Evolutionary conservation across 2,797 vertebrate genomes (phyloP).

Genomic region (Meriones psammophilus): DNA sequence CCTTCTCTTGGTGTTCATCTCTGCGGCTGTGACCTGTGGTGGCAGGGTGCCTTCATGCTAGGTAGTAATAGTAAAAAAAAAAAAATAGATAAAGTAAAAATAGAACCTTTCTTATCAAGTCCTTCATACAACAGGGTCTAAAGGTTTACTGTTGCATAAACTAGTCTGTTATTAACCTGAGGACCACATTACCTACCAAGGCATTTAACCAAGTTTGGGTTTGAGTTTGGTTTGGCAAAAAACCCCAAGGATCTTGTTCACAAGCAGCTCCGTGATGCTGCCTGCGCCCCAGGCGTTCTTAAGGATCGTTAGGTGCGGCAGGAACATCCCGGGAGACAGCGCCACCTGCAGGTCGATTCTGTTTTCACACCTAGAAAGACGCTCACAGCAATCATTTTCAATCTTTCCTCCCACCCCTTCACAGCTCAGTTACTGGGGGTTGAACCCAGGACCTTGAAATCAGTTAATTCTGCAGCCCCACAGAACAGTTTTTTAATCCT

Average conservation of each 20-base stretch:
- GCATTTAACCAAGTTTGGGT: neutral
- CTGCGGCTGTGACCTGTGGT: neutral
- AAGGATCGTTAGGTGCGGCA: neutral
- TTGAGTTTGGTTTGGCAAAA: slow-evolving; percentile 16
- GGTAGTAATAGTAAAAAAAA: neutral
- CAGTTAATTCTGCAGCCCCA: neutral
- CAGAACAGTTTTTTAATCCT: neutral
- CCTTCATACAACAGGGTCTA: neutral
- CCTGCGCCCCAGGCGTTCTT: neutral
- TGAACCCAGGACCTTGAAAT: neutral
- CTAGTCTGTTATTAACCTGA: neutral
- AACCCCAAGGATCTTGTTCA: neutral
- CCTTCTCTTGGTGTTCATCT: neutral
- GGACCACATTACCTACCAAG: neutral
- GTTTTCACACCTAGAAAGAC: neutral
- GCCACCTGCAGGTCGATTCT: neutral
- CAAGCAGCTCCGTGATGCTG: neutral
- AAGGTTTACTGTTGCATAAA: neutral
- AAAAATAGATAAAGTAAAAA: neutral
- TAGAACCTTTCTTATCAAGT: neutral
- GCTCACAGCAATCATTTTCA: neutral
- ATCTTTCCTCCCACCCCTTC: neutral
- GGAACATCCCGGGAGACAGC: neutral
- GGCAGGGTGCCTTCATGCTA: neutral
- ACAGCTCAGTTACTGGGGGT: neutral